Base-by-base conservation (phyloP, 2,797 vertebrate species). In the Pipistrellus nathusii region DNA sequence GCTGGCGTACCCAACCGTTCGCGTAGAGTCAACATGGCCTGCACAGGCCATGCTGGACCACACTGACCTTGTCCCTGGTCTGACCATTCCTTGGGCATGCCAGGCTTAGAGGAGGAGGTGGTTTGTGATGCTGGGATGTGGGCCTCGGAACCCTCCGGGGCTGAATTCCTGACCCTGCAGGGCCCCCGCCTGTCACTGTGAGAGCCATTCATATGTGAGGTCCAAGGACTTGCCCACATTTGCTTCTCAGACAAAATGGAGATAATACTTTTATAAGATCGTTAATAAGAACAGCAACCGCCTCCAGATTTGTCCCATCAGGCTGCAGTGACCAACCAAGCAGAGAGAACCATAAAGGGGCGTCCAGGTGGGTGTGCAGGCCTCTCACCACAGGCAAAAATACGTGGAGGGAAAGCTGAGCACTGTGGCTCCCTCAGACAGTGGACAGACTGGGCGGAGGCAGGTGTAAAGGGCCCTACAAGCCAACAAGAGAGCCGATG, bases 401-500 rank as follows among this genome's bases (percentile, higher is more conserved):
- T 17, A 7, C 5, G 2, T 27, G 2, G 30, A 55, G 62, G 80
- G 32, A 48, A 27, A 38, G 64, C 23, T 0, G 9, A 20, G 35
- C 14, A 9, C 38, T 6, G 46, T 44, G 86, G 13, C 48, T 23
- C 11, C 12, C 59, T 51, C 3, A 5, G 9, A 7, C 12, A 13
- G 17, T 2, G 21, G 46, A 20, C 0, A 1, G 62, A n/a, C 15
- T 11, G 48, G 35, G 57, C 21, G 18, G 59, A 57, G 12, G 68
- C 21, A 3, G 84, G 35, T 9, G 12, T 4, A 21, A 53, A 23
- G 55, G 76, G 68, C 55, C 30, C 55, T 20, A 2, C 7, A 1
- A 51, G 9, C n/a, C 59, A 62, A 2, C 9, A 0, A 17, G 9
- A 3, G 64, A 11, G 73, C 10, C 1, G 20, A 15, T 21, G 1